phyloP scores from a whole-genome alignment of 2,888 invertebrate species.

The Harpalus rufipes region DNA sequence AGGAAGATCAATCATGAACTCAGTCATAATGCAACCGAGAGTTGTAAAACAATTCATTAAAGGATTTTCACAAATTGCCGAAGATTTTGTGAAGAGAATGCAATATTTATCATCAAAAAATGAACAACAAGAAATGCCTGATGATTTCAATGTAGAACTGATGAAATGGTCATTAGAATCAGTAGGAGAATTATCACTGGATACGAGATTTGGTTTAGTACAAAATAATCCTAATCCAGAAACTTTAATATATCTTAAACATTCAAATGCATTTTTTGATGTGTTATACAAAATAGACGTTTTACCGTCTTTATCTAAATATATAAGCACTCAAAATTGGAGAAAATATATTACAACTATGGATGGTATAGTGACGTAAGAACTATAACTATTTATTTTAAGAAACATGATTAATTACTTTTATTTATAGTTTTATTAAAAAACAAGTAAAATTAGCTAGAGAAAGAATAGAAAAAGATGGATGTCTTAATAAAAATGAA shows the following conservation, averaged over 20 bases:
- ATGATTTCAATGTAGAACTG: slow-evolving; percentile 79
- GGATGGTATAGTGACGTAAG: slow-evolving; percentile 76
- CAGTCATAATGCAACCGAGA: slow-evolving; percentile 79
- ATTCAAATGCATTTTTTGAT: slow-evolving; percentile 71
- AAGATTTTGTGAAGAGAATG: slow-evolving; percentile 71
- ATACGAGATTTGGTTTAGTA: slow-evolving; percentile 74
- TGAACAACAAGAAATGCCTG: slow-evolving; percentile 71
- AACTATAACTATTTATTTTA: not conserved
- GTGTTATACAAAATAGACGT: slow-evolving; percentile 74
- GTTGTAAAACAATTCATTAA: slow-evolving; percentile 72
- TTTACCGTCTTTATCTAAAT: slow-evolving; percentile 73
- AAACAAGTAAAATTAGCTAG: slow-evolving; percentile 71
- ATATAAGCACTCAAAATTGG: slow-evolving; percentile 73
- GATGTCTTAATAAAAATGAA: slow-evolving; percentile 73
- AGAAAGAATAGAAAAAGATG: slow-evolving; percentile 70
- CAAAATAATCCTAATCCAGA: slow-evolving; percentile 72
- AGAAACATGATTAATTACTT: slow-evolving; percentile 9
- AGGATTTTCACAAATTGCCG: slow-evolving; percentile 72
- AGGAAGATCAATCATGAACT: slow-evolving; percentile 78
- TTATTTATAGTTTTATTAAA: slow-evolving; percentile 67
- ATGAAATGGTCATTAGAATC: slow-evolving; percentile 84
- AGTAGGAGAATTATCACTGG: slow-evolving; percentile 75
- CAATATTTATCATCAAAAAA: slow-evolving; percentile 68
- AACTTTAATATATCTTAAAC: slow-evolving; percentile 76
- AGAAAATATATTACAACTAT: slow-evolving; percentile 73